Conservation (phyloP, 2,797 vertebrate genomes). For the Alauda arvensis region DNA sequence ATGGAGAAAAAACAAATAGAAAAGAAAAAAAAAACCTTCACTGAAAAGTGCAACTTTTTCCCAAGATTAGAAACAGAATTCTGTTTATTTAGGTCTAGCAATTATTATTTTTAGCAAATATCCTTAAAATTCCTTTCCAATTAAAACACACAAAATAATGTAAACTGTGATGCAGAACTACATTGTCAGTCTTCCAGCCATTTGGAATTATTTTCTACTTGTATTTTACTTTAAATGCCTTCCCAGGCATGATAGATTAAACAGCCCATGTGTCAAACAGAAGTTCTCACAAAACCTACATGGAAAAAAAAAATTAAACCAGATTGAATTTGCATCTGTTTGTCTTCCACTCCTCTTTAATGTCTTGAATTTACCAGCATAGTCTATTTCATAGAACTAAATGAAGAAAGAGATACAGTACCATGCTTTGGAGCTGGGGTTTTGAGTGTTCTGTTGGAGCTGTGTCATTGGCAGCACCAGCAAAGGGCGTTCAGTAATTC, state of each 20-base stretch:
- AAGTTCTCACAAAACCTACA: background rate
- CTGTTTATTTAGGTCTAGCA: background rate
- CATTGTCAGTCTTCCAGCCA: background rate
- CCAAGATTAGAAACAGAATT: background rate
- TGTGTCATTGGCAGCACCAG: background rate
- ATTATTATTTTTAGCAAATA: background rate
- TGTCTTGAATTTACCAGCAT: background rate
- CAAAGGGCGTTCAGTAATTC: background rate
- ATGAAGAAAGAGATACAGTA: background rate
- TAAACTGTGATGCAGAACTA: background rate
- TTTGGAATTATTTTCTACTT: slow-evolving; percentile 14
- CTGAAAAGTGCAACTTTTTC: background rate
- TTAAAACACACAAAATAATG: background rate
- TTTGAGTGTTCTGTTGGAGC: background rate
- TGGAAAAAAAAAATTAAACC: background rate
- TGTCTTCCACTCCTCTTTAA: background rate
- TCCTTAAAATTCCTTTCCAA: background rate
- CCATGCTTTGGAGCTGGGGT: background rate
- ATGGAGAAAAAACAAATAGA: background rate
- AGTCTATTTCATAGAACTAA: background rate
- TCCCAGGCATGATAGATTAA: background rate
- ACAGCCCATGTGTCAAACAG: background rate
- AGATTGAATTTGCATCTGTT: slow-evolving; percentile 1
- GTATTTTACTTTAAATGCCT: background rate
- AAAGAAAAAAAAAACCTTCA: background rate